Conservation (phyloP, 2,888 invertebrate species). For the Argynnis bischoffii region DNA sequence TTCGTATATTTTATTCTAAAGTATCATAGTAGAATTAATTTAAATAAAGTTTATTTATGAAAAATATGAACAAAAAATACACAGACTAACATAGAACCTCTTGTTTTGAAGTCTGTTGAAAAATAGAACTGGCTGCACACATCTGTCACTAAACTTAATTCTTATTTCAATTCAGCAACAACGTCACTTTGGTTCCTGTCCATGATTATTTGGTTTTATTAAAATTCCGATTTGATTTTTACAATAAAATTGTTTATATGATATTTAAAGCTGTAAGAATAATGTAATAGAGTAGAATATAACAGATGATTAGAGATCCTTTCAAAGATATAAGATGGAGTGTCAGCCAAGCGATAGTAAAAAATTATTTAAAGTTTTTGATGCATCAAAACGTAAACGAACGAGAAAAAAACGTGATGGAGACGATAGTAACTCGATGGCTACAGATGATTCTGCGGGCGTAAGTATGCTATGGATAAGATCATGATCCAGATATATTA, state of each 20-base stretch:
- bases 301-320: constrained; percentile 57
- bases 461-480: constrained; percentile 55
- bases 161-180: constrained; percentile 61
- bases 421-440: constrained; percentile 61
- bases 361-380: constrained; percentile 72
- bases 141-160: constrained; percentile 41
- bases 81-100: background rate
- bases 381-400: constrained; percentile 63
- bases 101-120: background rate
- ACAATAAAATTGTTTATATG: constrained; percentile 40
- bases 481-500: background rate
- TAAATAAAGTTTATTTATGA: no score
- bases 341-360: constrained; percentile 72
- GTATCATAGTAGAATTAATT: no score
- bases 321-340: constrained; percentile 65
- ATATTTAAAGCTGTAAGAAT: constrained; percentile 49
- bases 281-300: constrained; percentile 49
- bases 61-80: background rate
- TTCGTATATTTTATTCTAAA: no score
- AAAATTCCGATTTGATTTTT: constrained; percentile 53
- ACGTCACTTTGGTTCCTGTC: constrained; percentile 52
- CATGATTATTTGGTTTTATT: constrained; percentile 60
- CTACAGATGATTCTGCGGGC: constrained; percentile 62
- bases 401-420: constrained; percentile 60
- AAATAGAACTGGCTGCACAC: constrained; percentile 23